These are phyloP conservation scores for Eulithis testata DNA, from an alignment of 2,888 invertebrate genomes.

Conservation along the genomic window DNA sequence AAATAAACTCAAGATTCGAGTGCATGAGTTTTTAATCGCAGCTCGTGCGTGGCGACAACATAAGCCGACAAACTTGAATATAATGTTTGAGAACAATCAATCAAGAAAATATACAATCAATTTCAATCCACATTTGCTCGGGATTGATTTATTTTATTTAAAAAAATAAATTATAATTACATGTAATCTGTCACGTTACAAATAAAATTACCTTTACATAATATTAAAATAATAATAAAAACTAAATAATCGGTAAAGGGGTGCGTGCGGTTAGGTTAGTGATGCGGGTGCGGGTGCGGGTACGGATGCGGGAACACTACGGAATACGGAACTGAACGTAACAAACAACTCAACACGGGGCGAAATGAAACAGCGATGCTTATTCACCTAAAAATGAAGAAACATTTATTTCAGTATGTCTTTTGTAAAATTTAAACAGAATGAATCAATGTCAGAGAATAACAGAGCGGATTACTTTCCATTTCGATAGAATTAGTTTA, in stretches of 20 bases:
- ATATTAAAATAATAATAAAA: slow-evolving; percentile 44
- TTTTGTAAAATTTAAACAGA: slow-evolving; percentile 87
- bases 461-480: slow-evolving; percentile 81
- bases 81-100: slow-evolving; percentile 30
- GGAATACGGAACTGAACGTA: slow-evolving; percentile 18
- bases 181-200: slow-evolving; percentile 43
- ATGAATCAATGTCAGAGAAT: slow-evolving; percentile 80
- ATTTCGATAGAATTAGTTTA: slow-evolving; percentile 77
- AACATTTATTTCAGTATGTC: slow-evolving; percentile 89
- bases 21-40: slow-evolving; percentile 16
- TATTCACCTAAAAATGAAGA: slow-evolving; percentile 90
- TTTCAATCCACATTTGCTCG: slow-evolving; percentile 35
- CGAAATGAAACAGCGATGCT: slow-evolving; percentile 83
- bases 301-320: not conserved
- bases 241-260: slow-evolving; percentile 43
- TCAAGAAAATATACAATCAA: slow-evolving; percentile 41
- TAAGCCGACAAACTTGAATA: not conserved
- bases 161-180: slow-evolving; percentile 46
- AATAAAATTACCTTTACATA: slow-evolving; percentile 45
- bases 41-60: slow-evolving; percentile 7
- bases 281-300: slow-evolving; percentile 2
- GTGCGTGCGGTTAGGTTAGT: slow-evolving; percentile 13
- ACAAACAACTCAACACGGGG: slow-evolving; percentile 41
- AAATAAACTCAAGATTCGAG: slow-evolving; percentile 22
- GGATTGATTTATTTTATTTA: slow-evolving; percentile 41